Evolutionary conservation across 2,888 invertebrate species (phyloP).

Genomic region (Tortrix viridana): DNA sequence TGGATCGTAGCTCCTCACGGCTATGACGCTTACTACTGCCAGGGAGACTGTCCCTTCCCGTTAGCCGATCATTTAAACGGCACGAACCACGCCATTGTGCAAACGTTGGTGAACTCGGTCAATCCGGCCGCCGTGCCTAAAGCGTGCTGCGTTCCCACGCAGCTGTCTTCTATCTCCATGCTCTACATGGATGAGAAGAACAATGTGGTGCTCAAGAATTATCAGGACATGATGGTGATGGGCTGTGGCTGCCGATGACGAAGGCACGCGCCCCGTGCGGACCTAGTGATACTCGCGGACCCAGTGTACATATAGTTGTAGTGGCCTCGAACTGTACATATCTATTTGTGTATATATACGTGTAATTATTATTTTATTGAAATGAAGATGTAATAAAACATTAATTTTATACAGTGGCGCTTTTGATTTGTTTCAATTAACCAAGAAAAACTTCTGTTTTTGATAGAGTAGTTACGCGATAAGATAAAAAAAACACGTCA

Average conservation of each 20-base stretch:
- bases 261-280: conserved; percentile 68
- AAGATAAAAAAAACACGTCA: not conserved
- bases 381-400: conserved; percentile 80
- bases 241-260: conserved; percentile 98
- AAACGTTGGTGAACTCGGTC: conserved; percentile 97
- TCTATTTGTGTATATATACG: conserved; percentile 77
- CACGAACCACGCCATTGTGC: conserved; percentile 99
- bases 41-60: conserved; percentile 97
- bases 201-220: conserved; percentile 98
- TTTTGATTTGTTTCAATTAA: conserved; percentile 38
- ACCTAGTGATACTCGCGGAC: conserved; percentile 80
- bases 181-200: conserved; percentile 97
- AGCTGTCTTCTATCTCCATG: conserved; percentile 97
- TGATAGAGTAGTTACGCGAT: no score
- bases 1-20: conserved; percentile 99
- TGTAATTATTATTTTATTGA: conserved; percentile 83
- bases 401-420: conserved; percentile 59
- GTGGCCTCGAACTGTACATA: conserved; percentile 81
- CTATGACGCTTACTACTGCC: conserved; percentile 98
- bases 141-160: conserved; percentile 98
- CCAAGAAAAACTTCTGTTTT: not conserved
- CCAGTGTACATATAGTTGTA: conserved; percentile 80
- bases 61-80: conserved; percentile 97
- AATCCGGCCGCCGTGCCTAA: conserved; percentile 96
- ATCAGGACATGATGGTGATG: conserved; percentile 99